A percentile compares a stretch with the other conserved stretches of the same genome.
These are phyloP conservation scores for Phasianus colchicus DNA, from an alignment of 2,113 vertebrate species.

Conservation along the genomic window DNA sequence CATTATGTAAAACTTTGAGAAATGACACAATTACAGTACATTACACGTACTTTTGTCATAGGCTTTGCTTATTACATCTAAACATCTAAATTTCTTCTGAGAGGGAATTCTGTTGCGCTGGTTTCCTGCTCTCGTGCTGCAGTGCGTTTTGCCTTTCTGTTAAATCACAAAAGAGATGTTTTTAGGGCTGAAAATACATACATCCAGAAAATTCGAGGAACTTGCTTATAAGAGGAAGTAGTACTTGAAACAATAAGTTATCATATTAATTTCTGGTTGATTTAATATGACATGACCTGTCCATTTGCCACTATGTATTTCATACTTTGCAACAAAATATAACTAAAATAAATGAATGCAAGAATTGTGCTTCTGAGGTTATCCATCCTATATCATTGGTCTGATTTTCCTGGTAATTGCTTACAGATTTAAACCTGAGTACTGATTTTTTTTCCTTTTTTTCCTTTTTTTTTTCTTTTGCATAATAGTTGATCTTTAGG, in stretches of 20 bases:
- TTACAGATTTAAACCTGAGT: background rate
- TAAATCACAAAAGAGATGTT: background rate
- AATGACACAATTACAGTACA: constrained; percentile 51
- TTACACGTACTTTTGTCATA: constrained; percentile 43
- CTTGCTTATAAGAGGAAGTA: background rate
- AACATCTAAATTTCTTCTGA: constrained; percentile 37
- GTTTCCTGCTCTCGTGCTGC: background rate
- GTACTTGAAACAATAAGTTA: background rate
- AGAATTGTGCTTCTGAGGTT: background rate
- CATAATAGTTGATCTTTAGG: background rate
- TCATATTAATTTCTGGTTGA: background rate
- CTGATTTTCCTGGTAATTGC: background rate
- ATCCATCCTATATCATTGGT: background rate
- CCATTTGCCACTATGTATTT: background rate
- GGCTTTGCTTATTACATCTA: constrained; percentile 1
- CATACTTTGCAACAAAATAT: background rate
- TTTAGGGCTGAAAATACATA: background rate
- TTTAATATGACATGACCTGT: background rate
- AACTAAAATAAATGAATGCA: background rate
- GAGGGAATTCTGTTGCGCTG: background rate
- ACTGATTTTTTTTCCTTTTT: too few species aligned
- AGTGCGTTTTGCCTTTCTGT: background rate
- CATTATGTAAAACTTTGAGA: constrained; percentile 63
- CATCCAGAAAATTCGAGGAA: background rate
- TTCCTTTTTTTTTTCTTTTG: background rate